Evolutionary conservation across 2,888 invertebrate species (phyloP).

Genomic region (Hipparchia semele): DNA sequence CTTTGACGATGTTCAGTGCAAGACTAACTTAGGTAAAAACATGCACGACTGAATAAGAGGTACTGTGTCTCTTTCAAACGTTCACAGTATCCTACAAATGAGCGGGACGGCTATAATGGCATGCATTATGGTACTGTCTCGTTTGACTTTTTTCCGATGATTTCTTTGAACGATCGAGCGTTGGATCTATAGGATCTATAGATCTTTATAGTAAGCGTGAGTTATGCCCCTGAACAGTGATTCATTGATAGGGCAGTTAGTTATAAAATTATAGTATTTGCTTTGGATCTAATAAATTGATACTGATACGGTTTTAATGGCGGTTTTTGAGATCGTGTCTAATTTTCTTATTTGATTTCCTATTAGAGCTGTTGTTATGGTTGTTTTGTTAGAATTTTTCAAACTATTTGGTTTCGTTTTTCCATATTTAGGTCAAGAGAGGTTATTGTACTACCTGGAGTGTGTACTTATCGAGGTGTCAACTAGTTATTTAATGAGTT

Average conservation of each 20-base stretch:
- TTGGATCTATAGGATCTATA: constrained; percentile 72
- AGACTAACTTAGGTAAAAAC: constrained; percentile 56
- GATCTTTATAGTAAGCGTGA: constrained; percentile 71
- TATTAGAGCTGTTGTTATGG: constrained; percentile 1
- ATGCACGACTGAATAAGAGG: constrained; percentile 61
- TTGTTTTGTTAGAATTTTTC: neutral
- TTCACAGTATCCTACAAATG: constrained; percentile 30
- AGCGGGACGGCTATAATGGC: constrained; percentile 66
- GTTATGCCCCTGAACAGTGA: constrained; percentile 64
- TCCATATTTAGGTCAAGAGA: constrained; percentile 8
- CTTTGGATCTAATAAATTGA: constrained; percentile 39
- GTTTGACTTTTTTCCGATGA: constrained; percentile 71
- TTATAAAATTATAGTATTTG: constrained; percentile 52
- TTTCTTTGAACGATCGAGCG: constrained; percentile 73
- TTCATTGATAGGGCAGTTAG: constrained; percentile 58
- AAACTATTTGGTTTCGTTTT: constrained; percentile 1
- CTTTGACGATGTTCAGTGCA: constrained; percentile 39
- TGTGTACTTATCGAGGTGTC: neutral
- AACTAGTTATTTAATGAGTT: neutral
- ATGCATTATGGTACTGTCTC: constrained; percentile 73
- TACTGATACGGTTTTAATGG: constrained; percentile 34
- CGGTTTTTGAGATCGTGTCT: constrained; percentile 27
- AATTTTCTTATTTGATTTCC: constrained; percentile 25
- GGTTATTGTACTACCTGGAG: constrained; percentile 2
- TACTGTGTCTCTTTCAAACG: constrained; percentile 50